These are phyloP conservation scores for Serripes groenlandicus DNA, from an alignment of 2,888 invertebrate genomes.

Conservation along the genomic window DNA sequence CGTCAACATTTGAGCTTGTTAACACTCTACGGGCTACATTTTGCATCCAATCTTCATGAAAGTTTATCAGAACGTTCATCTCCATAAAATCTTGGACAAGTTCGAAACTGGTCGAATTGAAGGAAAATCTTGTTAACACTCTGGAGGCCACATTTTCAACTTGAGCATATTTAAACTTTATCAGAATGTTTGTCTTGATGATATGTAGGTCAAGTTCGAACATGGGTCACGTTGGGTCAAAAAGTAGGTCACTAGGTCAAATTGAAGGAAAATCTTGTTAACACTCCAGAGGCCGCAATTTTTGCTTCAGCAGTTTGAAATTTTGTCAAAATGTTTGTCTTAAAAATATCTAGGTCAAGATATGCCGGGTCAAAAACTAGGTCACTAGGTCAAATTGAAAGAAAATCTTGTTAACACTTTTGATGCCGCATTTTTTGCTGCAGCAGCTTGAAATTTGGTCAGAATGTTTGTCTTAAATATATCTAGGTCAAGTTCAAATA, in stretches of 20 bases:
- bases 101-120: background rate
- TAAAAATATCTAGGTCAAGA: too few species aligned
- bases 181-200: background rate
- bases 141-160: background rate
- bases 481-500: too few species aligned
- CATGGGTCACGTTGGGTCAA: background rate
- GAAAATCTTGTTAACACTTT: too few species aligned
- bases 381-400: too few species aligned
- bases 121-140: background rate
- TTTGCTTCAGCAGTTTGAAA: too few species aligned
- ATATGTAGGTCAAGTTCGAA: background rate
- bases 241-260: background rate
- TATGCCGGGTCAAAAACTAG: too few species aligned
- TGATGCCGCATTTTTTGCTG: too few species aligned
- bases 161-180: background rate
- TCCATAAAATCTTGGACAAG: background rate
- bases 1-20: background rate
- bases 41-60: background rate
- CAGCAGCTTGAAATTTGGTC: too few species aligned
- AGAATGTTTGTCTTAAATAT: too few species aligned
- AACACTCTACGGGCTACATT: background rate
- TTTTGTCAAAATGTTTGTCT: too few species aligned
- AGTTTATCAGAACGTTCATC: background rate
- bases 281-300: too few species aligned
- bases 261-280: too few species aligned